phyloP scores from a whole-genome alignment of 2,888 invertebrate species.

The Dione vanillae region DNA sequence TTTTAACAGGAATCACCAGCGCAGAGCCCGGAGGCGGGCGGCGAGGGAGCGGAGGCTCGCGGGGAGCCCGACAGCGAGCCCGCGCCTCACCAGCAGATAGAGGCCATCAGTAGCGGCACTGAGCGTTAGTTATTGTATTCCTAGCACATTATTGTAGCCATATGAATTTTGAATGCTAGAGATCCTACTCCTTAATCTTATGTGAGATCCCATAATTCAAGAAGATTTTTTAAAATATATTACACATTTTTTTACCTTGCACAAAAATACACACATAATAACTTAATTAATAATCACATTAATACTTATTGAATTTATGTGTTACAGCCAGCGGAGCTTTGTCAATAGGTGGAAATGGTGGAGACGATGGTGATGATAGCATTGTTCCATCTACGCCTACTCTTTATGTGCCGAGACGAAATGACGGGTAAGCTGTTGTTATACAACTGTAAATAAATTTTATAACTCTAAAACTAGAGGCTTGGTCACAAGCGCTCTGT shows the following conservation, averaged over 20 bases:
- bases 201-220: no score
- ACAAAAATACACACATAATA: no score
- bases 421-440: conserved; percentile 85
- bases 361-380: conserved; percentile 83
- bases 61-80: conserved; percentile 65
- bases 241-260: no score
- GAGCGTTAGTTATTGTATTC: no score
- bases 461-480: no score
- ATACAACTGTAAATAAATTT: not conserved
- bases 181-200: no score
- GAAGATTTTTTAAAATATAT: no score
- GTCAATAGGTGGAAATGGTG: conserved; percentile 72
- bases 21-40: conserved; percentile 79
- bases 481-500: no score
- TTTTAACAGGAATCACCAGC: conserved; percentile 82
- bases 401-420: conserved; percentile 91
- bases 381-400: conserved; percentile 97
- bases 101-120: conserved; percentile 91
- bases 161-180: no score
- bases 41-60: conserved; percentile 58
- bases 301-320: not conserved
- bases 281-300: not conserved
- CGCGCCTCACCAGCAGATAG: conserved; percentile 82
- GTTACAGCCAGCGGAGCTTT: conserved; percentile 69
- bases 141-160: no score